Base-by-base conservation (phyloP, 2,797 vertebrate species). In the Coreius guichenoti region DNA sequence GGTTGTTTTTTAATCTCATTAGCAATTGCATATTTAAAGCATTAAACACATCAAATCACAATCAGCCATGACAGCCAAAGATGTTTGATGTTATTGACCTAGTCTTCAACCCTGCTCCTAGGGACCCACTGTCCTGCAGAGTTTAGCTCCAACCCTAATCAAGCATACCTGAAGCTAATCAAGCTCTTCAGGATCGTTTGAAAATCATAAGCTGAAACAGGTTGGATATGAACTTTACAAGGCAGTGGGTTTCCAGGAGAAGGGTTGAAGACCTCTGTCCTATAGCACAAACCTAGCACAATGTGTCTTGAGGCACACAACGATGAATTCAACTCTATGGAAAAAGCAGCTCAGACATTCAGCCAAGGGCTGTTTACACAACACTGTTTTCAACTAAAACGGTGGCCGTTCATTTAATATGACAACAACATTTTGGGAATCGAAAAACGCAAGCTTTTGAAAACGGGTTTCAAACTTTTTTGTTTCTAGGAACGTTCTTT, bases 1-100 rank as follows among this genome's bases (percentile, higher is more conserved):
- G 31, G 21, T 51, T 65, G 5, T 56, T 19, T 21, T 65, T 65
- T 75, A 17, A 67, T n/a, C 58, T 36, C 36, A 63, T 83, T 83
- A 36, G 58, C 45, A 9, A 8, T 36, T 39, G 23, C 0, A 11
- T 61, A 29, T 56, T 63, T 63, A n/a, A 74, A 63, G 36, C 26
- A 47, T 63, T 73, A 3, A 61, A 82, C 33, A 58, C n/a, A 33
- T 81, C 7, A 58, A 58, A 77, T n/a, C 21, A 43, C 0, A 0
- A 23, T 69, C 12, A 21, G 16, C 23, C 16, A 45, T 43, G 4
- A 31, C 11, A 31, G 36, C 19, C 33, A 45, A n/a, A 61, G 19
- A 63, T 61, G 16, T 72, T 26, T 14, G 12, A 31, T 45, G 69
- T 23, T 8, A 73, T 11, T 67, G 26, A 47, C 63, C 26, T 2